Conservation (phyloP, 2,113 vertebrate genomes). For the Picathartes gymnocephalus region DNA sequence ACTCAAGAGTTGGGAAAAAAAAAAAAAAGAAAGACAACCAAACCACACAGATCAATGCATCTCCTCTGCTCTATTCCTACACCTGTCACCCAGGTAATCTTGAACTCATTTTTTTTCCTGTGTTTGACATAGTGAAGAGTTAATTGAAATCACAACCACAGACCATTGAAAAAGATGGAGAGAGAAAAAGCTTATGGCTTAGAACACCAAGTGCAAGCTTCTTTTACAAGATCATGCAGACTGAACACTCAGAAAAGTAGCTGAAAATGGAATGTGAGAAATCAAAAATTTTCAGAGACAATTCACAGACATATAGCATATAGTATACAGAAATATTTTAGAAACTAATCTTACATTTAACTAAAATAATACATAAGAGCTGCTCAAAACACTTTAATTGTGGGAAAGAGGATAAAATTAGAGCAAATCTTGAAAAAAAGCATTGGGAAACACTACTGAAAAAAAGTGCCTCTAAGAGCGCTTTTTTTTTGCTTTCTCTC, state of each 20-base stretch:
- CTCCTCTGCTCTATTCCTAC: not conserved
- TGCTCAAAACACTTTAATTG: not conserved
- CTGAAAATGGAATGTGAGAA: not conserved
- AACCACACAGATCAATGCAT: not conserved
- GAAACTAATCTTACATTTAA: not conserved
- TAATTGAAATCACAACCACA: not conserved
- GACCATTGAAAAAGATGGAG: not conserved
- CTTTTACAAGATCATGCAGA: not conserved
- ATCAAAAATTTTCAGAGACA: not conserved
- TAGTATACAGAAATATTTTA: not conserved
- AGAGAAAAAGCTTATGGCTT: not conserved
- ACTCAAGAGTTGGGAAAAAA: accelerated
- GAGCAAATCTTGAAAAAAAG: not conserved
- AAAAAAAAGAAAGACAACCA: not conserved
- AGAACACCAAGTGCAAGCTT: not conserved
- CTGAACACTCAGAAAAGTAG: not conserved
- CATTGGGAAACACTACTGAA: not conserved
- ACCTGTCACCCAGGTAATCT: not conserved
- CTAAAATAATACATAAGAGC: not conserved
- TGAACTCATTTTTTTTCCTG: not conserved
- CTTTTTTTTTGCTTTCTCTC: not conserved
- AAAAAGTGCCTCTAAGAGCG: not conserved
- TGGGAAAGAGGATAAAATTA: not conserved
- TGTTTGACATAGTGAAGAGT: not conserved
- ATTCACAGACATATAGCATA: not conserved